Evolutionary conservation across 2,888 invertebrate species (phyloP).

Genomic region (Orchestes rusci): DNA sequence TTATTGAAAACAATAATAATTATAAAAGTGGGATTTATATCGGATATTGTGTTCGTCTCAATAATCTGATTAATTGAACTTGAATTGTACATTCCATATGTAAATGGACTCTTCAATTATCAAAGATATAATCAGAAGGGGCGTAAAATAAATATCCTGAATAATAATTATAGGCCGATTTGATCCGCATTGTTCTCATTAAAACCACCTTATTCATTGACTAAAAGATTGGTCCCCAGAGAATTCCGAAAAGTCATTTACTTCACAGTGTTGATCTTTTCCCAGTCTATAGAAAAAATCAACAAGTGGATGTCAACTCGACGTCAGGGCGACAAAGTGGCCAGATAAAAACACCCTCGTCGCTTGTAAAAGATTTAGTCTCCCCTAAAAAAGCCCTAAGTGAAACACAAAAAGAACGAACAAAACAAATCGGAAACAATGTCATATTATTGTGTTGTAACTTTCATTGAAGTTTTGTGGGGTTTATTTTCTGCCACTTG

Average conservation of each 20-base stretch:
- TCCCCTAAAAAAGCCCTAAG: constrained; percentile 33
- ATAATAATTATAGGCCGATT: too few species aligned
- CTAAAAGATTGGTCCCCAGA: constrained; percentile 24
- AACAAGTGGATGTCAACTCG: constrained; percentile 44
- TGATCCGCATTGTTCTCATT: too few species aligned
- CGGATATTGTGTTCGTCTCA: too few species aligned
- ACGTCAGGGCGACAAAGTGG: constrained; percentile 43
- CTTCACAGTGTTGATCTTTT: constrained; percentile 37
- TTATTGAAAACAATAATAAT: too few species aligned
- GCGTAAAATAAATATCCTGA: too few species aligned
- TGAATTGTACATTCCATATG: too few species aligned
- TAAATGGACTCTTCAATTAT: too few species aligned
- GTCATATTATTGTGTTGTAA: constrained; percentile 24
- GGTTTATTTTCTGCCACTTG: too few species aligned
- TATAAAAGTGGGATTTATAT: constrained; percentile 15
- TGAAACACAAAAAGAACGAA: constrained; percentile 33
- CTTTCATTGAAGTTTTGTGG: constrained; percentile 18
- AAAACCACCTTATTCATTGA: too few species aligned
- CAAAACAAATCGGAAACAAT: constrained; percentile 22
- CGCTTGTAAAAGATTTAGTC: constrained; percentile 42
- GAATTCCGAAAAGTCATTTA: constrained; percentile 34
- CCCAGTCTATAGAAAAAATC: constrained; percentile 33
- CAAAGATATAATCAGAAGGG: too few species aligned
- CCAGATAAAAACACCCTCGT: constrained; percentile 45
- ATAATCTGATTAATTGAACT: too few species aligned